These are phyloP conservation scores for Leuctra nigra DNA, from an alignment of 2,888 invertebrate genomes.

Conservation along the genomic window DNA sequence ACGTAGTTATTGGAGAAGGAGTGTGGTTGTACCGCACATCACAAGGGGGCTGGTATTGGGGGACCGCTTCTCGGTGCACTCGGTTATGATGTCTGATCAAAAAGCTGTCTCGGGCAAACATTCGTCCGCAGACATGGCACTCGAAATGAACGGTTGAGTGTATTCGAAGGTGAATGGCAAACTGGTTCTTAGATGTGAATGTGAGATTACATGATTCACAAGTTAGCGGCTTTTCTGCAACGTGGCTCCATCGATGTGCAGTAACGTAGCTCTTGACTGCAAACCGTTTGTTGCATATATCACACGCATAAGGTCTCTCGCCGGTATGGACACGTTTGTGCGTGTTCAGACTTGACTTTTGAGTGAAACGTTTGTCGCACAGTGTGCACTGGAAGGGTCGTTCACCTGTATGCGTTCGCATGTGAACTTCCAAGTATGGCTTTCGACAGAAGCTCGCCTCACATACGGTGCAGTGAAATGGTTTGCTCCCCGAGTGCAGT, in stretches of 20 bases:
- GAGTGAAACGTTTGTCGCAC: slow-evolving; percentile 70
- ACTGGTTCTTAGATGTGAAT: slow-evolving; percentile 67
- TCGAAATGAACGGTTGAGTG: slow-evolving; percentile 65
- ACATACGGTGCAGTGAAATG: slow-evolving; percentile 69
- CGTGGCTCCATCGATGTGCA: slow-evolving; percentile 74
- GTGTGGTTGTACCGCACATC: slow-evolving; percentile 1
- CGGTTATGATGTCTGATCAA: slow-evolving; percentile 71
- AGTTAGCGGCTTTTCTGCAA: slow-evolving; percentile 64
- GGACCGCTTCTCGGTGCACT: slow-evolving; percentile 53
- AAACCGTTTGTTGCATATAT: slow-evolving; percentile 72
- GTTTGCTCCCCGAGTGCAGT: slow-evolving; percentile 72
- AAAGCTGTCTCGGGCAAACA: slow-evolving; percentile 70
- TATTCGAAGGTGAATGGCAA: slow-evolving; percentile 67
- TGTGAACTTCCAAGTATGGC: slow-evolving; percentile 72
- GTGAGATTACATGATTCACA: slow-evolving; percentile 67
- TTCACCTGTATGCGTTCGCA: slow-evolving; percentile 68
- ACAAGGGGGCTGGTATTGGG: not conserved
- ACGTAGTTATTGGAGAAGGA: not conserved
- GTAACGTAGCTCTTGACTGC: slow-evolving; percentile 76
- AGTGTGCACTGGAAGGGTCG: slow-evolving; percentile 67
- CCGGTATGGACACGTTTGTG: slow-evolving; percentile 77
- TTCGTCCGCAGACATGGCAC: slow-evolving; percentile 66
- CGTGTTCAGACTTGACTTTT: slow-evolving; percentile 74
- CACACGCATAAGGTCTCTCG: slow-evolving; percentile 70
- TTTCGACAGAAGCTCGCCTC: slow-evolving; percentile 74